Evolutionary conservation across 2,888 invertebrate species (phyloP).

Genomic region (Limnephilus marmoratus): DNA sequence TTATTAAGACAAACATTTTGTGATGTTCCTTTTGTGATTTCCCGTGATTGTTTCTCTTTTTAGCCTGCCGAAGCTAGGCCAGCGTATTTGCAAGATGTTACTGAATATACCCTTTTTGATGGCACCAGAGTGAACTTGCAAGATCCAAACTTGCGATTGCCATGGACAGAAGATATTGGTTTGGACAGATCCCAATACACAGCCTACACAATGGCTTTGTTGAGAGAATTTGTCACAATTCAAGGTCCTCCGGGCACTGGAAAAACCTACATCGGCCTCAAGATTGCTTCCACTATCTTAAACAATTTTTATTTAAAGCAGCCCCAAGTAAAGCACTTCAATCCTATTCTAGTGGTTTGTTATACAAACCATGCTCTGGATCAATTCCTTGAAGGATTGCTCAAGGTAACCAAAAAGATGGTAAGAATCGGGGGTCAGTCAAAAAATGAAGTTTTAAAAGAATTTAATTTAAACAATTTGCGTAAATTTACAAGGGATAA

Average conservation of each 20-base stretch:
- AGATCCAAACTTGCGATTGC: slow-evolving; percentile 72
- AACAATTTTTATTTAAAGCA: slow-evolving; percentile 74
- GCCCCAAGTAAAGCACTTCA: not conserved
- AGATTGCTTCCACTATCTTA: slow-evolving; percentile 83
- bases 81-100: not conserved
- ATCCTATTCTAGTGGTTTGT: slow-evolving; percentile 85
- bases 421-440: slow-evolving; percentile 85
- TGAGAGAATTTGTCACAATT: slow-evolving; percentile 85
- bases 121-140: not conserved
- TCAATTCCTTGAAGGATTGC: slow-evolving; percentile 87
- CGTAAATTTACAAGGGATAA: not conserved
- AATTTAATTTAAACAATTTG: slow-evolving; percentile 75
- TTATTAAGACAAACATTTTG: not conserved
- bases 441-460: slow-evolving; percentile 77
- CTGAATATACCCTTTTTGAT: not conserved
- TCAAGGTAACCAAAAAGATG: slow-evolving; percentile 78
- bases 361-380: slow-evolving; percentile 93
- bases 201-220: slow-evolving; percentile 83
- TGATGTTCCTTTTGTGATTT: not conserved
- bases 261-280: slow-evolving; percentile 88
- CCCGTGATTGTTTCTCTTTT: not conserved
- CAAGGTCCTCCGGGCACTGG: slow-evolving; percentile 95
- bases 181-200: slow-evolving; percentile 82
- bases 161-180: slow-evolving; percentile 72
- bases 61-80: not conserved